Percentiles rank a stretch among this genome's conserved stretches.
These are phyloP conservation scores for Pseudomyrmex cubaensis DNA, from an alignment of 1,140 invertebrate species.

Conservation along the genomic window DNA sequence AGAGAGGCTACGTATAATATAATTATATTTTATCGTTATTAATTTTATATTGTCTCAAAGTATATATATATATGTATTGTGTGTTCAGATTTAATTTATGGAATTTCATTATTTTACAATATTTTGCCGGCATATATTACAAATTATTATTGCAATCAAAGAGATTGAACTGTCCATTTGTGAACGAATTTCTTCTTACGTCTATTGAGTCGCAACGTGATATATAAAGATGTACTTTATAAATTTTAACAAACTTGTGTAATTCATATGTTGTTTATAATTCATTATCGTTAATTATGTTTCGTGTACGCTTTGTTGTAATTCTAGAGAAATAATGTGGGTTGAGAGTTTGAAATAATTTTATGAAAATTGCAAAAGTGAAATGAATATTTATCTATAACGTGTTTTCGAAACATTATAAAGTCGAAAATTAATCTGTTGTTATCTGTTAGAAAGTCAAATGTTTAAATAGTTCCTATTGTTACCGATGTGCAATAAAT, in stretches of 20 bases:
- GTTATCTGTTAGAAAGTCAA: neutral
- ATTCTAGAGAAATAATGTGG: neutral
- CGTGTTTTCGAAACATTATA: neutral
- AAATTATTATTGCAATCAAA: too few relatives aligned
- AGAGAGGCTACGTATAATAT: neutral
- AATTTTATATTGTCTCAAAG: constrained; percentile 42
- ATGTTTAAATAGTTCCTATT: neutral
- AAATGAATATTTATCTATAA: constrained; percentile 21
- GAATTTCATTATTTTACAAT: too few relatives aligned
- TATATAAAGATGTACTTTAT: neutral
- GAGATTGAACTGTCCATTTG: neutral
- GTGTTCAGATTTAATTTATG: too few relatives aligned
- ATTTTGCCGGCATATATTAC: too few relatives aligned
- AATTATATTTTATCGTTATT: constrained; percentile 53
- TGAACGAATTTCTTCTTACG: neutral
- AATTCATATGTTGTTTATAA: neutral
- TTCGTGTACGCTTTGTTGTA: constrained; percentile 2
- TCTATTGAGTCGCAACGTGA: constrained; percentile 10
- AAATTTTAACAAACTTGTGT: constrained; percentile 30
- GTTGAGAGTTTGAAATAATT: neutral
- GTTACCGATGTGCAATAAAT: too few relatives aligned
- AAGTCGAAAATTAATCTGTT: constrained; percentile 18
- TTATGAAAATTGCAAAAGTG: neutral
- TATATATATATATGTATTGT: neutral
- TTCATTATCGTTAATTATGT: neutral